Conservation (phyloP, 2,888 invertebrate genomes). For the Chaetoderma sp. region DNA sequence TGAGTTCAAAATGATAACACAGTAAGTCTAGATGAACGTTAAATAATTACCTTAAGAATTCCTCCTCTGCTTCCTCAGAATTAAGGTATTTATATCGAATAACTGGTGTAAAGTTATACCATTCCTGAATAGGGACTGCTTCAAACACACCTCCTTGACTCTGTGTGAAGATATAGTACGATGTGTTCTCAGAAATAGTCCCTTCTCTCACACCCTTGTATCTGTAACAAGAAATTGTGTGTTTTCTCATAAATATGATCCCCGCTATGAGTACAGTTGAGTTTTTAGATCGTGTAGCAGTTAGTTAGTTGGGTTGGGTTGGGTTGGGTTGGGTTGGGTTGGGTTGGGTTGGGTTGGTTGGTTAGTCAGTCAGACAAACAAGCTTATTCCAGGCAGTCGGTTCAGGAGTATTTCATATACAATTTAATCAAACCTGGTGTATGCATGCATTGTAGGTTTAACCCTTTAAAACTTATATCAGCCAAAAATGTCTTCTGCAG, state of each 20-base stretch:
- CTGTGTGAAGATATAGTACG: conserved; percentile 98
- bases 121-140: conserved; percentile 94
- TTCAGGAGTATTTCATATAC: too few species aligned
- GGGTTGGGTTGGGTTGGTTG: too few species aligned
- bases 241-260: too few species aligned
- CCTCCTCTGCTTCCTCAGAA: conserved; percentile 97
- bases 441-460: too few species aligned
- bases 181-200: conserved; percentile 94
- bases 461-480: too few species aligned
- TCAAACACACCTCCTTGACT: conserved; percentile 95
- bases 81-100: conserved; percentile 93
- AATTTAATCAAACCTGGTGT: too few species aligned
- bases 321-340: too few species aligned
- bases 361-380: too few species aligned
- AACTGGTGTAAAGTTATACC: conserved; percentile 89
- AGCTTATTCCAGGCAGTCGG: too few species aligned
- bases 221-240: conserved; percentile 70
- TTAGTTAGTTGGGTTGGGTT: too few species aligned
- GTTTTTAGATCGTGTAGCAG: too few species aligned
- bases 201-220: conserved; percentile 94
- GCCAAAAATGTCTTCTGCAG: too few species aligned
- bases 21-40: not conserved
- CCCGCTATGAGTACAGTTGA: not conserved
- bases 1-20: not conserved
- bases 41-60: conserved; percentile 81